phyloP scores from a whole-genome alignment of 1,140 invertebrate species.

The Schmidtea mediterranea region DNA sequence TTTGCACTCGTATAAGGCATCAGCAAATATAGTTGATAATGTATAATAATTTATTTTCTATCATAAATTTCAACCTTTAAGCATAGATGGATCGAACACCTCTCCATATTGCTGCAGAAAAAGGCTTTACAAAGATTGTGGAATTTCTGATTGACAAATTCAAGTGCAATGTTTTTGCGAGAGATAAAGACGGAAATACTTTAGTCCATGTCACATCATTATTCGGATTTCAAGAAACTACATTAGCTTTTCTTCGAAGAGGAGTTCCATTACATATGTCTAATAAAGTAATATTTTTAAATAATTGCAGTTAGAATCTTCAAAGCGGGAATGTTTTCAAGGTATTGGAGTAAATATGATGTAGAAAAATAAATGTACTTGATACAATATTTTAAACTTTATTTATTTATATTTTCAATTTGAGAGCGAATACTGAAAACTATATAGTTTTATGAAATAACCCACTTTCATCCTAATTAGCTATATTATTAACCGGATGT shows the following conservation, averaged over 20 bases:
- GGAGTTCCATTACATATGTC: conserved; percentile 96
- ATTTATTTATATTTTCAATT: too few species aligned
- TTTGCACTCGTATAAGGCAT: conserved; percentile 28
- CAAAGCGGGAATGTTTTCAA: conserved; percentile 38
- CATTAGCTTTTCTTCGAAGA: conserved; percentile 84
- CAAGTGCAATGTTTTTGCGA: conserved; percentile 46
- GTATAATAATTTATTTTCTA: background rate
- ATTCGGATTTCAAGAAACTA: conserved; percentile 82
- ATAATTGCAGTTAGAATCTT: background rate
- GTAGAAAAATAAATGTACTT: conserved; percentile 70
- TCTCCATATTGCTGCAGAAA: too few species aligned
- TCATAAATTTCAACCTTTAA: too few species aligned
- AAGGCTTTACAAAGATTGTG: too few species aligned
- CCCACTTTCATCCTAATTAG: too few species aligned
- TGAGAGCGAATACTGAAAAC: too few species aligned
- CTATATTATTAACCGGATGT: too few species aligned
- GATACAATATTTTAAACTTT: too few species aligned
- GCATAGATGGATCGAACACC: too few species aligned
- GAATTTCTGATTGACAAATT: conserved; percentile 81
- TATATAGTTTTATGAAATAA: too few species aligned
- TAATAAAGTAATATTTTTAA: conserved; percentile 52
- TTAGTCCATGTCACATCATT: conserved; percentile 80
- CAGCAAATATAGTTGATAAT: background rate
- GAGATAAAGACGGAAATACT: conserved; percentile 57
- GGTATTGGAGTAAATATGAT: conserved; percentile 84